phyloP scores from a whole-genome alignment of 1,140 invertebrate genomes.

The Drosophila prosaltans region DNA sequence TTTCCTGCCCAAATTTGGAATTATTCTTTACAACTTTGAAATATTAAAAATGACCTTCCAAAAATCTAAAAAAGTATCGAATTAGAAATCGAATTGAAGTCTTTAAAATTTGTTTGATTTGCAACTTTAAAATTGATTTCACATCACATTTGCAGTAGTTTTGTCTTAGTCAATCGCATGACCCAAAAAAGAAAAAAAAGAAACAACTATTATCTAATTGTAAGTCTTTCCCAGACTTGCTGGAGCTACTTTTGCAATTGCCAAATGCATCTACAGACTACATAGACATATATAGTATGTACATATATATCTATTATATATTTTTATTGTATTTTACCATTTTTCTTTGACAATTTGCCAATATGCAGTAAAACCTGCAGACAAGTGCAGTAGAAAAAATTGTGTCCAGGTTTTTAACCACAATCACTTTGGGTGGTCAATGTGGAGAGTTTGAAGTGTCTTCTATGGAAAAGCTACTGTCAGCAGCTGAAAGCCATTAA shows the following conservation, averaged over 20 bases:
- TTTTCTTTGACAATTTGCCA: conserved; percentile 47
- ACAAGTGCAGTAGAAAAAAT: not conserved
- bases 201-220: conserved; percentile 29
- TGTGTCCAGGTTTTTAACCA: not conserved
- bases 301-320: not conserved
- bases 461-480: not conserved
- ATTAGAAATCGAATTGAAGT: not conserved
- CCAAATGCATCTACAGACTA: not conserved
- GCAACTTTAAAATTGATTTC: conserved; percentile 17
- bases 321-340: conserved; percentile 9
- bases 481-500: not conserved
- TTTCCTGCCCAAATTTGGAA: not conserved
- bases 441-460: not conserved
- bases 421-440: not conserved
- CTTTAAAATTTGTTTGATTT: not conserved
- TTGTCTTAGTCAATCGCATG: conserved; percentile 40
- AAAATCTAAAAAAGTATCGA: not conserved
- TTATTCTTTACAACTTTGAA: not conserved
- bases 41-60: not conserved
- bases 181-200: conserved; percentile 29
- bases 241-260: conserved; percentile 21
- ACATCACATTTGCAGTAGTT: conserved; percentile 15
- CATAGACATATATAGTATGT: not conserved
- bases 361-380: not conserved
- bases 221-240: conserved; percentile 44